These are phyloP conservation scores for Tenthredo amoena DNA, from an alignment of 2,888 invertebrate species.

Conservation along the genomic window DNA sequence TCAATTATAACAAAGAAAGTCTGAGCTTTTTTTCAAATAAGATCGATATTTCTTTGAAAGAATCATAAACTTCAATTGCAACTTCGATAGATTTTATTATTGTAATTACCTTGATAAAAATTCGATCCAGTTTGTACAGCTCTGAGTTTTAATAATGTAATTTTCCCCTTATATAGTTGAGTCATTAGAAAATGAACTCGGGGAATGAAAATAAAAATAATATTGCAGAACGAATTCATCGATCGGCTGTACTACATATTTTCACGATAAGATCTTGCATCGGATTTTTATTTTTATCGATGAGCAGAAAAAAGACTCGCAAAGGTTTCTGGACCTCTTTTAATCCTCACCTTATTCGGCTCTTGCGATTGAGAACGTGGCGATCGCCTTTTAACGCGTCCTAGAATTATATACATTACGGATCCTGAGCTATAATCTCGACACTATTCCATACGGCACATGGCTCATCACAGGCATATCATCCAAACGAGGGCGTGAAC, in stretches of 20 bases:
- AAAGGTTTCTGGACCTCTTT: not conserved
- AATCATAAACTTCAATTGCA: not conserved
- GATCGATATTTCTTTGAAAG: not conserved
- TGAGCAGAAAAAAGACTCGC: not conserved
- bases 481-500: slow-evolving; percentile 24
- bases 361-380: slow-evolving; percentile 10
- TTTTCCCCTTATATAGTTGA: not conserved
- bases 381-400: slow-evolving; percentile 45
- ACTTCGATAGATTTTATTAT: not conserved
- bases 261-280: slow-evolving; percentile 15
- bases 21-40: not conserved
- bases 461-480: slow-evolving; percentile 26
- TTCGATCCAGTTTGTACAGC: not conserved
- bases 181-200: not conserved
- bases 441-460: slow-evolving; percentile 36
- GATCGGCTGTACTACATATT: not conserved
- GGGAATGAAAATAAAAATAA: not conserved
- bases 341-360: slow-evolving; percentile 34
- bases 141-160: not conserved
- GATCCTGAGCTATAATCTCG: slow-evolving; percentile 32
- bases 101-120: not conserved
- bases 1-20: not conserved
- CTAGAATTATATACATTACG: slow-evolving; percentile 42
- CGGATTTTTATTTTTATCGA: not conserved
- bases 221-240: slow-evolving; percentile 30